Evolutionary conservation across 2,113 vertebrate genomes (phyloP), one percentile per base, ranked within the genome.

Genomic region (Psittacula cyanocephala): DNA sequence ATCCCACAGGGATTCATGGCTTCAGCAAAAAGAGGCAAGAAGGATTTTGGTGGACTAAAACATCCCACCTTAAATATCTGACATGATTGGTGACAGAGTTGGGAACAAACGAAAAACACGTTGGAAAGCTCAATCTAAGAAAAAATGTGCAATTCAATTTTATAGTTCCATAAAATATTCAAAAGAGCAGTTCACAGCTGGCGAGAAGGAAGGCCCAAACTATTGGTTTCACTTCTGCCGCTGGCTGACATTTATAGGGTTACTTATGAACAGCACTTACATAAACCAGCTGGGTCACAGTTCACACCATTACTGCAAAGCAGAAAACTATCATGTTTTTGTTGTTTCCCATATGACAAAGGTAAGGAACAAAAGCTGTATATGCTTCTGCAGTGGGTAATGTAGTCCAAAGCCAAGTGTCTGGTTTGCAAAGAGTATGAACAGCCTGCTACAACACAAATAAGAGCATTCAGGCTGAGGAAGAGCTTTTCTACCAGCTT

Each of bases 191-290:
- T 44, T 95, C 41, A 69, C 80, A 92, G 89, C 87, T 92, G 83
- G 74, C 1, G 3, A 92, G 65, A 84, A 88, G 94, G 93, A 95
- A 96, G 90, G 57, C 8, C 52, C 84, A 57, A 20, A 70, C 41
- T 87, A 81, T 87, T 85, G 28, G 67, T 96, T 97, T 95, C 70
- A 1, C n/a, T 95, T 96, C 95, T 1, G 0, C 67, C 49, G 46
- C 43, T 41, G 41, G n/a, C n/a, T 92, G 93, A 95, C 74, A 57
- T 95, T 96, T 91, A 85, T 82, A 29, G 44, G 15, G 11, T 80
- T 82, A 55, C 57, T 91, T 76, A 49, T n/a, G 85, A 79, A 92
- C 59, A 87, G 44, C 28, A 55, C 76, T 92, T 79, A 52, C 13
- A 64, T 85, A 86, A 91, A 93, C 82, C 77, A 76, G 39, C n/a